Evolutionary conservation across 35 echinoderm and acorn worm species (phyloP).

Genomic region (Hemicentrotus pulcherrimus): DNA sequence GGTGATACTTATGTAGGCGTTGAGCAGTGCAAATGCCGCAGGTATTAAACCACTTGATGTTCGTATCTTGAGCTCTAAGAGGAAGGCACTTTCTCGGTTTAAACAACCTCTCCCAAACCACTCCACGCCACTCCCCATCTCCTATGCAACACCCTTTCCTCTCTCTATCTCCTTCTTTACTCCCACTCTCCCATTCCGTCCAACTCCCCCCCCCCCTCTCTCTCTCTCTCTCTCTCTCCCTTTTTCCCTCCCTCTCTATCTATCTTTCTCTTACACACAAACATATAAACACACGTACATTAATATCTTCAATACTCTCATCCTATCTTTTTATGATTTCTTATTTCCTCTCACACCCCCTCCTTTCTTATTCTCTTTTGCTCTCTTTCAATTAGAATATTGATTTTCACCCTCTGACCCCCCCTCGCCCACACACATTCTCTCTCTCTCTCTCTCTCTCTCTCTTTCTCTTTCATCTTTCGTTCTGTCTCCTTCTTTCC

Average conservation of each 20-base stretch:
- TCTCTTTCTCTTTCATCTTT: background rate
- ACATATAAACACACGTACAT: too few species aligned
- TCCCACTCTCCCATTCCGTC: background rate
- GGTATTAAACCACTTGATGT: background rate
- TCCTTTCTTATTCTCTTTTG: too few species aligned
- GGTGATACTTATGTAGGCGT: background rate
- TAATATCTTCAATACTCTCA: too few species aligned
- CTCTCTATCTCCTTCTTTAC: background rate
- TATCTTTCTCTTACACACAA: background rate
- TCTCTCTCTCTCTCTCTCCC: background rate
- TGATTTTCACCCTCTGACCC: too few species aligned
- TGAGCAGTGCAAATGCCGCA: background rate
- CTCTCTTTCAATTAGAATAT: too few species aligned
- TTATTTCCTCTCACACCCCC: too few species aligned
- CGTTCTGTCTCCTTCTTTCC: background rate
- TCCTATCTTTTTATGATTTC: too few species aligned
- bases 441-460: background rate
- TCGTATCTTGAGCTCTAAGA: background rate
- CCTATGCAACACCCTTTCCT: background rate
- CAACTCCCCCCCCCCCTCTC: background rate
- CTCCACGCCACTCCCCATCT: background rate
- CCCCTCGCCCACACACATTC: too few species aligned
- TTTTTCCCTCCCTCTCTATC: background rate
- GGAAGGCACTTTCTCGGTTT: background rate
- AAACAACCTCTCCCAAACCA: background rate